These are phyloP conservation scores for Echinometra lucunter DNA, from an alignment of 53 echinoderm and acorn worm species.

Conservation along the genomic window DNA sequence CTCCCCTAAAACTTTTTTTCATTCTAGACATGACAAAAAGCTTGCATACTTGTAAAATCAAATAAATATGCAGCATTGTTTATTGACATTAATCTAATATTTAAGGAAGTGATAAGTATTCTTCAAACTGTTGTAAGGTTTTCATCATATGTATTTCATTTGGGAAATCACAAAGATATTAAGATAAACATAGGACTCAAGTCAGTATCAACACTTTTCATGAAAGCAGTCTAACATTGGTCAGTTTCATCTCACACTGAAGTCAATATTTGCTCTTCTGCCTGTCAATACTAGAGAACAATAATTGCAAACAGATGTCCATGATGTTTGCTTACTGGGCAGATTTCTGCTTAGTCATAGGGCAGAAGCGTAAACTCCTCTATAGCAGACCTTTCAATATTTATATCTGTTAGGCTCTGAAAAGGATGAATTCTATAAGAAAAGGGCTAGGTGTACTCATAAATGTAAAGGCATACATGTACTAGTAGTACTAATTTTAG, in stretches of 20 bases:
- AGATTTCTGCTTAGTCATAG: background rate
- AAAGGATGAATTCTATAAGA: too few relatives aligned
- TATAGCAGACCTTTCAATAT: too few relatives aligned
- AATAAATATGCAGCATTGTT: too few relatives aligned
- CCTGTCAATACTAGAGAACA: background rate
- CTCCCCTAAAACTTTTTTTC: too few relatives aligned
- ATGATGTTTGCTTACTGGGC: background rate
- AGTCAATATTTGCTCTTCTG: background rate
- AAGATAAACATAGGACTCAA: background rate
- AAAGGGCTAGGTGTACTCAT: too few relatives aligned
- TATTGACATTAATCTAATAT: too few relatives aligned
- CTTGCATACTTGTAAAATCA: too few relatives aligned
- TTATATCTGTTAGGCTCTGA: too few relatives aligned
- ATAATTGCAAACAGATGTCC: background rate
- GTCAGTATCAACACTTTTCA: background rate
- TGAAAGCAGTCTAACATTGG: background rate
- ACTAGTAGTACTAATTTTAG: too few relatives aligned
- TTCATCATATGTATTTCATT: background rate
- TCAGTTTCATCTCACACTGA: background rate
- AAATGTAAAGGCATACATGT: too few relatives aligned
- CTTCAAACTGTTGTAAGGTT: background rate
- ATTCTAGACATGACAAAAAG: too few relatives aligned
- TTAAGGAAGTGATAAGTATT: too few relatives aligned
- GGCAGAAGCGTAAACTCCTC: background rate
- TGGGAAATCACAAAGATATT: background rate